Evolutionary conservation across 2,113 vertebrate genomes (phyloP).

Genomic region (Thunnus maccoyii): DNA sequence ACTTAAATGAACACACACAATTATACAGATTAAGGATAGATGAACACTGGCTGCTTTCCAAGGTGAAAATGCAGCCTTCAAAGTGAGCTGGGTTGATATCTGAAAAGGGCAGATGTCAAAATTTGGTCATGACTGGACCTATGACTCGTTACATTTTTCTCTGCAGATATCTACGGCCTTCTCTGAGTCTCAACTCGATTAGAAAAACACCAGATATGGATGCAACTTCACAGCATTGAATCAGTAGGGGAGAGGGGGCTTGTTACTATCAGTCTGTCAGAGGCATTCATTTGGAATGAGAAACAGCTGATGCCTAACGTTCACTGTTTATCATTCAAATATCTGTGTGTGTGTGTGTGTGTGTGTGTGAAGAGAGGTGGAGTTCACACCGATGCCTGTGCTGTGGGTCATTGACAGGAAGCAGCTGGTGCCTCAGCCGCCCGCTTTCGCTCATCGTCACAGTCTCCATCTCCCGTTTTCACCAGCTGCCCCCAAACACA

Average conservation of each 20-base stretch:
- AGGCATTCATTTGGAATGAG: constrained; percentile 46
- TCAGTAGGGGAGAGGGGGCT: constrained; percentile 29
- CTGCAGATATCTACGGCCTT: constrained; percentile 70
- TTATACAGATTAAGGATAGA: constrained; percentile 67
- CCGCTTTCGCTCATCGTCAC: constrained; percentile 53
- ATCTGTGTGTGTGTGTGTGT: background rate
- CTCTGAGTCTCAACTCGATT: constrained; percentile 21
- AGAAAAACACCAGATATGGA: background rate
- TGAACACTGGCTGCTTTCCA: constrained; percentile 73
- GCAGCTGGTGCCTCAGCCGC: constrained; percentile 75
- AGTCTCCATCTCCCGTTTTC: constrained; percentile 13
- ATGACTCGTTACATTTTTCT: constrained; percentile 62
- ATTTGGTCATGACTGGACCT: constrained; percentile 51
- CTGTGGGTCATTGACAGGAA: constrained; percentile 66
- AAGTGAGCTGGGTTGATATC: constrained; percentile 61
- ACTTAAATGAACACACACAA: constrained; percentile 72
- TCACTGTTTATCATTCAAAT: constrained; percentile 34
- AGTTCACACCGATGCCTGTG: constrained; percentile 40
- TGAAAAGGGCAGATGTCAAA: constrained; percentile 76
- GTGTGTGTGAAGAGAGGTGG: constrained; percentile 41
- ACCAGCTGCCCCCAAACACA: constrained; percentile 57
- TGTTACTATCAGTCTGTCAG: constrained; percentile 25
- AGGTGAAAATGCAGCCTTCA: constrained; percentile 56
- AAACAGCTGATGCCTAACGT: constrained; percentile 50
- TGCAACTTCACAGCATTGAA: background rate